Percentiles rank a stretch among this genome's conserved stretches.
phyloP scores from a whole-genome alignment of 2,888 invertebrate species.

The Tachina fera region DNA sequence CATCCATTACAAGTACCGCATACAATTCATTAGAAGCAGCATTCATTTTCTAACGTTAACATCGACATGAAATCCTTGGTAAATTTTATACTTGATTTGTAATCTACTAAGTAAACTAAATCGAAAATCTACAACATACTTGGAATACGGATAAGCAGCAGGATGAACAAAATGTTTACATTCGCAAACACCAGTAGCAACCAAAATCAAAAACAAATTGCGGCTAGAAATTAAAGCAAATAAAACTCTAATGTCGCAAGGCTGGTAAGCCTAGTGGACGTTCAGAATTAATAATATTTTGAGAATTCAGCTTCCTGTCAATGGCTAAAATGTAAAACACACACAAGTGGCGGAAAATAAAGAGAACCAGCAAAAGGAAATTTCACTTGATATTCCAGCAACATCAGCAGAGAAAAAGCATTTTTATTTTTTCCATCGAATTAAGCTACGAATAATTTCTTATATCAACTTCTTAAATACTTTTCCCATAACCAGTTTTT shows the following conservation, averaged over 20 bases:
- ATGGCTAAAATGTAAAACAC: no score
- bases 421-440: no score
- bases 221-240: constrained; percentile 54
- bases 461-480: no score
- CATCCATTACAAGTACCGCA: constrained; percentile 35
- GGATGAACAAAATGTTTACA: constrained; percentile 50
- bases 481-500: no score
- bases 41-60: constrained; percentile 18
- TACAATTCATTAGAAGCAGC: constrained; percentile 58
- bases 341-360: no score
- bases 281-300: constrained; percentile 37
- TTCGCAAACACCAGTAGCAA: constrained; percentile 16
- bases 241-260: constrained; percentile 25
- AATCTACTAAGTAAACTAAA: constrained; percentile 59
- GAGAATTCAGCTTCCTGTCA: neutral
- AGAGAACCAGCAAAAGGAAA: no score
- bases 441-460: no score
- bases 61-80: constrained; percentile 21
- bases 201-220: constrained; percentile 50
- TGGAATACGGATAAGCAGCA: constrained; percentile 52
- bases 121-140: constrained; percentile 46
- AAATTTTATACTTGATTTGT: constrained; percentile 45
- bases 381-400: no score
- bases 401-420: no score
- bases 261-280: constrained; percentile 37